Evolutionary conservation across 2,797 vertebrate genomes (phyloP).

Genomic region (Pyrrhura leucotis): DNA sequence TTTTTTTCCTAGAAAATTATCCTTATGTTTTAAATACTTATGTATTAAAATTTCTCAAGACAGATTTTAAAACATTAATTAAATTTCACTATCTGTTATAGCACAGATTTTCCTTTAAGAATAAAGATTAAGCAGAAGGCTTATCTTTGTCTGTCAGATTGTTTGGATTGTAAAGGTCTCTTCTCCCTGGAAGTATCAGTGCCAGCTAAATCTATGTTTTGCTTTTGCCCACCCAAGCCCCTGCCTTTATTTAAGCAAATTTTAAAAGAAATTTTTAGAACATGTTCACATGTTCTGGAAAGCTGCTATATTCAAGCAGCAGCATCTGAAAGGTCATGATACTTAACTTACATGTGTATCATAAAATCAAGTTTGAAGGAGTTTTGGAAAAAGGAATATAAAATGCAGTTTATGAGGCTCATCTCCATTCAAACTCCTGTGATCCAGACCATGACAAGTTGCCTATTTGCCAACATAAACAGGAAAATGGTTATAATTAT

Average conservation of each 20-base stretch:
- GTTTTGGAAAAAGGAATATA: conserved; percentile 44
- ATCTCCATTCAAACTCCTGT: conserved; percentile 24
- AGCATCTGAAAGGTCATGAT: not conserved
- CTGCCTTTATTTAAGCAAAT: not conserved
- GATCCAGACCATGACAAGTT: conserved; percentile 64
- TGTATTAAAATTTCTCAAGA: not conserved
- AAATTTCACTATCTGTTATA: not conserved
- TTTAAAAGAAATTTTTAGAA: conserved; percentile 31
- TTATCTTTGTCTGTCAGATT: not conserved
- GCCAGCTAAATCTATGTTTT: not conserved
- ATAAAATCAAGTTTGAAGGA: conserved; percentile 31
- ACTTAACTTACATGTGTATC: not conserved
- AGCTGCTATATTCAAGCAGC: not conserved
- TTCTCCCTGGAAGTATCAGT: not conserved
- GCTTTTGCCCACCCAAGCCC: not conserved
- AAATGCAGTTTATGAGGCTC: conserved; percentile 36
- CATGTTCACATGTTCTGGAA: not conserved
- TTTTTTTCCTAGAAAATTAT: not conserved
- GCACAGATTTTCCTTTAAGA: not conserved
- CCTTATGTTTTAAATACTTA: not conserved
- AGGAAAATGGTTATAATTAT: conserved; percentile 52
- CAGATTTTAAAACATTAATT: not conserved
- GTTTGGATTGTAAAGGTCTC: not conserved
- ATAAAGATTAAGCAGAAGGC: not conserved
- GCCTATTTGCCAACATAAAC: conserved; percentile 69